Percentiles rank a stretch among this genome's conserved stretches.
Conservation (phyloP, 2,888 invertebrate species). For the Harmothoe impar region DNA sequence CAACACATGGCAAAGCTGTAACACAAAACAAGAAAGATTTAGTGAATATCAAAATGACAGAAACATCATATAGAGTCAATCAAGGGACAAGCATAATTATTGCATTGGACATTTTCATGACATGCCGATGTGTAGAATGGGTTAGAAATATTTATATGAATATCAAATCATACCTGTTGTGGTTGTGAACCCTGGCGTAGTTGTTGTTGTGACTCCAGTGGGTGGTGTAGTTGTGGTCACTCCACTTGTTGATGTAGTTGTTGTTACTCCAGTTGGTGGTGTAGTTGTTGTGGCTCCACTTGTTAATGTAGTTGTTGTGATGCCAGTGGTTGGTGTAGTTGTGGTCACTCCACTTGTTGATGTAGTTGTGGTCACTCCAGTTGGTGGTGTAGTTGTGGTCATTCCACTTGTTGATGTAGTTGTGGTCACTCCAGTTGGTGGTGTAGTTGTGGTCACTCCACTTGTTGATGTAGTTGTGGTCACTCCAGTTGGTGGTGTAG, state of each 20-base stretch:
- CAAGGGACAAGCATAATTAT: no score
- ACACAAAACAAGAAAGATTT: no score
- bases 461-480: constrained; percentile 7
- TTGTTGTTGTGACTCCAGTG: not conserved
- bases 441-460: not conserved
- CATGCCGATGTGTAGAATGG: no score
- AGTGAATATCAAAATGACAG: no score
- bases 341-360: not conserved
- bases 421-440: not conserved
- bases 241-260: not conserved
- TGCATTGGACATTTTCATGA: no score
- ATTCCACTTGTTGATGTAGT: not conserved
- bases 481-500: constrained; percentile 11
- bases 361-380: constrained; percentile 6
- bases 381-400: not conserved
- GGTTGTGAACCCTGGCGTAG: not conserved
- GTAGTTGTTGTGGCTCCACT: not conserved
- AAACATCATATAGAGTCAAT: no score
- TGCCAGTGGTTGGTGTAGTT: not conserved
- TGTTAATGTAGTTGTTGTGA: not conserved
- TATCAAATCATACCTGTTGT: not conserved
- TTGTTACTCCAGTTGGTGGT: not conserved
- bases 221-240: not conserved
- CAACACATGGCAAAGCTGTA: not conserved
- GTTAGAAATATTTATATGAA: no score